Conservation (phyloP, 2,113 vertebrate species). For the Brachirus orientalis region DNA sequence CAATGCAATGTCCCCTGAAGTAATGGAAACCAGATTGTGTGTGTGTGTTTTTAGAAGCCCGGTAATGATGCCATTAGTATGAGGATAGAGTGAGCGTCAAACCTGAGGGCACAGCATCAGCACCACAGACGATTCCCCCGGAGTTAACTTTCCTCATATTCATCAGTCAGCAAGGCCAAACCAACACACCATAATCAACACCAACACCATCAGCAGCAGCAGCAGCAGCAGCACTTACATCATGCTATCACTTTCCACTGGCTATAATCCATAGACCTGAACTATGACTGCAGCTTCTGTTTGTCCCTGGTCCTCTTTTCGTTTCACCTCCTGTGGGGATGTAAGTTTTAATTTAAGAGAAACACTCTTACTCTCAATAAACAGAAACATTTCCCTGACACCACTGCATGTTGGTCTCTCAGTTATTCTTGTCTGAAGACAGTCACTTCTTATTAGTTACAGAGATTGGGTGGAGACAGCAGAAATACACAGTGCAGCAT, state of each 20-base stretch:
- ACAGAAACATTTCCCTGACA: constrained; percentile 34
- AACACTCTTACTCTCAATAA: constrained; percentile 63
- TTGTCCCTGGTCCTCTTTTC: constrained; percentile 17
- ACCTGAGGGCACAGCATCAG: constrained; percentile 52
- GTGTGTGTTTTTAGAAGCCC: constrained; percentile 38
- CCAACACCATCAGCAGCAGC: constrained; percentile 1
- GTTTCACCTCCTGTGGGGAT: constrained; percentile 25
- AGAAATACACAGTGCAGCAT: constrained; percentile 36
- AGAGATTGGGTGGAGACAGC: constrained; percentile 58
- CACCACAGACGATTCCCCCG: constrained; percentile 48
- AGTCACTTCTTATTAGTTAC: constrained; percentile 65
- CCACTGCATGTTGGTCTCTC: constrained; percentile 51
- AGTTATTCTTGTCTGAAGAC: constrained; percentile 51
- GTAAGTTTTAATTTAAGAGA: constrained; percentile 59
- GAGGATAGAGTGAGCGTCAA: constrained; percentile 41
- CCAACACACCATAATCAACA: constrained; percentile 29
- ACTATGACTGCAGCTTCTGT: constrained; percentile 16
- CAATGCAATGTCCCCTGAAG: too few relatives aligned
- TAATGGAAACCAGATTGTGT: background rate
- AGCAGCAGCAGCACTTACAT: constrained; percentile 33
- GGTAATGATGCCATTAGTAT: constrained; percentile 64
- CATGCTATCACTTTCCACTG: constrained; percentile 31
- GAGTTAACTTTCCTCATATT: constrained; percentile 52
- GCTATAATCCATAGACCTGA: constrained; percentile 53
- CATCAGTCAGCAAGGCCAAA: constrained; percentile 54